A percentile compares a stretch with the other conserved stretches of the same genome.
These are phyloP conservation scores for Acrossocheilus fasciatus DNA, from an alignment of 2,797 vertebrate species.

Conservation along the genomic window DNA sequence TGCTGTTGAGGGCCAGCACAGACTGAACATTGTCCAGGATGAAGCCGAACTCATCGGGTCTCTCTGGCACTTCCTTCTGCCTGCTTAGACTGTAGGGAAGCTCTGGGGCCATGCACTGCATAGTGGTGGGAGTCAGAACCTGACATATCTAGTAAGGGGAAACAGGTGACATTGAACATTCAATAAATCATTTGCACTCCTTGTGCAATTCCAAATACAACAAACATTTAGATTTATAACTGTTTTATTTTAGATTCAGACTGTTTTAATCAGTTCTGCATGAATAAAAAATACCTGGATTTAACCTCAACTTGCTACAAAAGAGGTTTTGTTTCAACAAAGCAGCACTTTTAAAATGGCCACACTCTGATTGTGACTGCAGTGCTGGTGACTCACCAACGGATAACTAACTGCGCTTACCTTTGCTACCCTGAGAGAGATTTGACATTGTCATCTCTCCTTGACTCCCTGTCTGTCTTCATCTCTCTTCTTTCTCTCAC, in stretches of 20 bases:
- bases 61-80: slow-evolving; percentile 83
- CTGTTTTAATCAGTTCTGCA: neutral
- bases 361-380: slow-evolving; percentile 63
- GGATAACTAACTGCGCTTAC: slow-evolving; percentile 65
- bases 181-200: neutral
- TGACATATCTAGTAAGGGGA: slow-evolving; percentile 82
- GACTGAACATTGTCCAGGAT: slow-evolving; percentile 93
- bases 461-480: neutral
- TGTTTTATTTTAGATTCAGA: neutral
- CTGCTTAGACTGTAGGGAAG: slow-evolving; percentile 83
- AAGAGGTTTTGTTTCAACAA: slow-evolving; percentile 56
- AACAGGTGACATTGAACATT: neutral
- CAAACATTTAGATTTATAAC: neutral
- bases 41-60: slow-evolving; percentile 95
- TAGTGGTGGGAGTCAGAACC: slow-evolving; percentile 89
- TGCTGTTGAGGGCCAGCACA: slow-evolving; percentile 91
- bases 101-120: slow-evolving; percentile 94
- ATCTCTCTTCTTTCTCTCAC: neutral
- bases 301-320: slow-evolving; percentile 56
- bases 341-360: slow-evolving; percentile 58
- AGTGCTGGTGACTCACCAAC: slow-evolving; percentile 58
- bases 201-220: neutral
- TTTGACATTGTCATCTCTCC: slow-evolving; percentile 16
- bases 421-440: slow-evolving; percentile 54
- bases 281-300: slow-evolving; percentile 42